A percentile compares a stretch with the other conserved stretches of the same genome.
Conservation (phyloP, 2,797 vertebrate genomes). For the Malacoctenus gilli region DNA sequence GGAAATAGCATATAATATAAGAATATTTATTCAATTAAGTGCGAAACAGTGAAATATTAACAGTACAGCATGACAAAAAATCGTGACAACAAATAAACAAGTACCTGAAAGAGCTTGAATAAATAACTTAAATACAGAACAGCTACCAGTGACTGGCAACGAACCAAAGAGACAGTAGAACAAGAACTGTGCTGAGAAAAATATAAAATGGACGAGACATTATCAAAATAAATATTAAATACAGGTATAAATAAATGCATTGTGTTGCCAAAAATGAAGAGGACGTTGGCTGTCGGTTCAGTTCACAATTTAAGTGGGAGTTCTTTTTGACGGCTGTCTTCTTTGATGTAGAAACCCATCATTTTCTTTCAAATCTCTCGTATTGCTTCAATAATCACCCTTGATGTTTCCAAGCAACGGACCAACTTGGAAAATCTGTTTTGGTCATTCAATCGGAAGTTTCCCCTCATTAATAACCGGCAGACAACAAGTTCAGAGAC, state of each 20-base stretch:
- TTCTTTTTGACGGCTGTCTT: constrained; percentile 35
- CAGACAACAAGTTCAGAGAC: constrained; percentile 33
- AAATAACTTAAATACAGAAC: constrained; percentile 84
- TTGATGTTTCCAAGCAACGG: constrained; percentile 24
- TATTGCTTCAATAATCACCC: constrained; percentile 21
- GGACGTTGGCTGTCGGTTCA: constrained; percentile 55
- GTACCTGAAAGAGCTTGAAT: constrained; percentile 78
- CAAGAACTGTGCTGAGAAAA: constrained; percentile 72
- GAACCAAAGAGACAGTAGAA: constrained; percentile 66
- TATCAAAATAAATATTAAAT: constrained; percentile 89
- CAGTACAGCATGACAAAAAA: constrained; percentile 73
- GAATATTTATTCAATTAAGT: constrained; percentile 89
- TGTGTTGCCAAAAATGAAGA: constrained; percentile 59
- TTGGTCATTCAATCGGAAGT: constrained; percentile 41
- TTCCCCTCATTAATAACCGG: constrained; percentile 32
- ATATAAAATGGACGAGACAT: constrained; percentile 66
- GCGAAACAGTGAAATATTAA: constrained; percentile 85
- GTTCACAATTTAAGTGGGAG: constrained; percentile 49
- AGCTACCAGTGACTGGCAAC: constrained; percentile 71
- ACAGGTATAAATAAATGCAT: constrained; percentile 84
- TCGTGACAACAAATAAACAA: constrained; percentile 70
- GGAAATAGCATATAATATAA: constrained; percentile 83
- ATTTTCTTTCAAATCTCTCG: constrained; percentile 9
- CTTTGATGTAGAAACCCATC: constrained; percentile 11
- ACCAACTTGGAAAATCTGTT: constrained; percentile 16